phyloP scores from a whole-genome alignment of 2,113 vertebrate genomes.

The Clarias batrachus region DNA sequence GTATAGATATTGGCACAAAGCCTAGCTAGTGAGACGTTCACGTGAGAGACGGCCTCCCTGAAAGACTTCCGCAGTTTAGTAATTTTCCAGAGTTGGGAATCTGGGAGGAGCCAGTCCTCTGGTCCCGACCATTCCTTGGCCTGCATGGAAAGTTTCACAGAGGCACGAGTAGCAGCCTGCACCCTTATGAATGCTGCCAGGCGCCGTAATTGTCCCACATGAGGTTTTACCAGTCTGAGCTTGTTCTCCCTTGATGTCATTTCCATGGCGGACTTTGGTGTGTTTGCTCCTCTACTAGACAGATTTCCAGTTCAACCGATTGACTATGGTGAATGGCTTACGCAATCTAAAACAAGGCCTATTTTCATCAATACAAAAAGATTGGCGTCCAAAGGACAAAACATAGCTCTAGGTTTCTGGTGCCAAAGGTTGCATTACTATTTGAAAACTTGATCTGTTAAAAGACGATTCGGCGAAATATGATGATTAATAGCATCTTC shows the following conservation, averaged over 20 bases:
- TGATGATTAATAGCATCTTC: background rate
- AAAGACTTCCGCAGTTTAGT: background rate
- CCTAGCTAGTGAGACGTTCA: constrained; percentile 18
- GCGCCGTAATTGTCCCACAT: constrained; percentile 12
- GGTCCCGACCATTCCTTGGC: background rate
- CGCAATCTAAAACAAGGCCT: background rate
- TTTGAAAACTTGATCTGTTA: background rate
- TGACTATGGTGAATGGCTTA: background rate
- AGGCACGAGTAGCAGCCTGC: constrained; percentile 24
- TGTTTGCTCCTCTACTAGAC: background rate
- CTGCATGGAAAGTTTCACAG: constrained; percentile 31
- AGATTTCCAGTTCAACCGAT: constrained; percentile 8
- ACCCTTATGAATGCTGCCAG: constrained; percentile 7
- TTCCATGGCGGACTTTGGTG: constrained; percentile 44
- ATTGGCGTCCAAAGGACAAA: background rate
- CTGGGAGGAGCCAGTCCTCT: background rate
- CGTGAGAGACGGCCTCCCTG: background rate
- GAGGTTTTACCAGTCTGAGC: constrained; percentile 53
- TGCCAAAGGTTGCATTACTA: background rate
- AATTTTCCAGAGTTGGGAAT: constrained; percentile 1
- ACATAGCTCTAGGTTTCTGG: background rate
- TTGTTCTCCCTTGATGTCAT: constrained; percentile 58
- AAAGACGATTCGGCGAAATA: background rate
- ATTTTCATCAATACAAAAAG: background rate
- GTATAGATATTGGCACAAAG: constrained; percentile 9